Evolutionary conservation across 2,113 vertebrate genomes (phyloP).

Genomic region (Strix aluco): DNA sequence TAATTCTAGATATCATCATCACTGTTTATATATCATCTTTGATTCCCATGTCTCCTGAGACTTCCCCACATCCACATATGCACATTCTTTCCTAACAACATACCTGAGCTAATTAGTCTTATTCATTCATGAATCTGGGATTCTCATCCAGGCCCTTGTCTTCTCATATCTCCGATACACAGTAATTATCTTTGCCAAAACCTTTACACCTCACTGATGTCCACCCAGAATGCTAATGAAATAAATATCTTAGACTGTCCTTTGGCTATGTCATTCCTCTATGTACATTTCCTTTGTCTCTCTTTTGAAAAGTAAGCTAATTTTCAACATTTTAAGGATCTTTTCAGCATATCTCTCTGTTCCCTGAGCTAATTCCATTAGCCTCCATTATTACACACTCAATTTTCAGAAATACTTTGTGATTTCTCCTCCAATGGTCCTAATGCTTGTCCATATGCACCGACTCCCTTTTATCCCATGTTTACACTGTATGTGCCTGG

Average conservation of each 20-base stretch:
- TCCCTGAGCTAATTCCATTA: not conserved
- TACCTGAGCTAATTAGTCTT: not conserved
- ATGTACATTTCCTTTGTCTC: not conserved
- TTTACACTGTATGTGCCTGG: not conserved
- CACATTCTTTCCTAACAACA: not conserved
- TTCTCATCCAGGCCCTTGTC: not conserved
- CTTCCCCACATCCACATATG: not conserved
- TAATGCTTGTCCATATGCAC: not conserved
- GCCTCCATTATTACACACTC: not conserved
- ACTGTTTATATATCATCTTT: not conserved
- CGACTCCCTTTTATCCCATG: not conserved
- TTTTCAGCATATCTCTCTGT: not conserved
- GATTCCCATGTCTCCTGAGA: not conserved
- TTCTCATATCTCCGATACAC: accelerated
- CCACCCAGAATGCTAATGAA: not conserved
- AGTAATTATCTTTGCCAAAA: not conserved
- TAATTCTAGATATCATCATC: not conserved
- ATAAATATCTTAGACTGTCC: not conserved
- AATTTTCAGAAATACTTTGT: not conserved
- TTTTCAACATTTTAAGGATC: not conserved
- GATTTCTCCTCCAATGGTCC: not conserved
- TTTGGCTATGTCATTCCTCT: not conserved
- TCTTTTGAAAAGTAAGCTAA: not conserved
- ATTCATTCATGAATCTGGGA: not conserved
- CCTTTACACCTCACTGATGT: not conserved